Evolutionary conservation across 2,888 invertebrate genomes (phyloP).

Genomic region (Parnassius mnemosyne): DNA sequence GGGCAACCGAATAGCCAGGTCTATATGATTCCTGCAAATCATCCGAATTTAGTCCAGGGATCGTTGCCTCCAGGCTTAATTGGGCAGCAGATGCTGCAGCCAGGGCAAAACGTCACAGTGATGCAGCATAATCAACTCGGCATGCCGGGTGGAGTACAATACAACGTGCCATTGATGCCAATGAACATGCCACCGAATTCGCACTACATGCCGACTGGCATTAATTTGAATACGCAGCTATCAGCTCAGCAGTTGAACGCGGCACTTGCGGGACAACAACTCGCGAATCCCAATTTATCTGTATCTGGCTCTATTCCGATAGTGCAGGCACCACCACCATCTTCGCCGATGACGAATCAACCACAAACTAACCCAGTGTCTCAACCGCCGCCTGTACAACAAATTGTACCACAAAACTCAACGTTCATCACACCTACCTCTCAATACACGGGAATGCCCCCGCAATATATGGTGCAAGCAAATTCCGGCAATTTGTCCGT

Average conservation of each 20-base stretch:
- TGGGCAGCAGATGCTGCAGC: conserved; percentile 64
- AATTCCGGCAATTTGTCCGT: conserved; percentile 55
- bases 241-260: conserved; percentile 72
- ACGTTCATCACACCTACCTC: conserved; percentile 61
- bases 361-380: conserved; percentile 51
- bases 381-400: conserved; percentile 59
- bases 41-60: conserved; percentile 60
- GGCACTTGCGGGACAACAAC: conserved; percentile 64
- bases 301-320: conserved; percentile 64
- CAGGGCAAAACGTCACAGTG: conserved; percentile 70
- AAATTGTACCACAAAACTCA: conserved; percentile 60
- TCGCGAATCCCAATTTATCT: conserved; percentile 53
- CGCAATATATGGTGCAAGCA: conserved; percentile 68
- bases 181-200: conserved; percentile 69
- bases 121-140: conserved; percentile 73
- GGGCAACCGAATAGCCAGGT: conserved; percentile 72
- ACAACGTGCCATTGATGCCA: conserved; percentile 68
- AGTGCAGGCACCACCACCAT: conserved; percentile 61
- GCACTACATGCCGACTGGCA: conserved; percentile 66
- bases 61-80: conserved; percentile 57
- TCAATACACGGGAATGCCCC: conserved; percentile 60
- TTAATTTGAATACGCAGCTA: conserved; percentile 68
- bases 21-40: conserved; percentile 73
- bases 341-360: conserved; percentile 54
- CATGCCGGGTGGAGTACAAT: conserved; percentile 67